Percentiles rank a stretch among this genome's conserved stretches.
Conservation (phyloP, 2,113 vertebrate species). For the Pseudorhombus dupliciocellatus region DNA sequence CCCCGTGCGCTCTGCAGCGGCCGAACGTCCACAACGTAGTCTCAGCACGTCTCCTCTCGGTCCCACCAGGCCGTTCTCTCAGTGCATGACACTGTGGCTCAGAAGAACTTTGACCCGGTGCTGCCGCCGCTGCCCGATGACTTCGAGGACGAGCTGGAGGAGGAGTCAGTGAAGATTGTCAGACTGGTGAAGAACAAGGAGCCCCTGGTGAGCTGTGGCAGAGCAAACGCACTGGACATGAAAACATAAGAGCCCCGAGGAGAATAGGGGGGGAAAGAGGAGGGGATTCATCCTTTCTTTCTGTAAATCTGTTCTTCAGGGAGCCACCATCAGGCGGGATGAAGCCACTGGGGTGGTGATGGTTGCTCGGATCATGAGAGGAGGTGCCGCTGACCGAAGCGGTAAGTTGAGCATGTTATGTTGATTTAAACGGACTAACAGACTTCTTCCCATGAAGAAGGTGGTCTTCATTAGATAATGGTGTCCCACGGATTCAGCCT, state of each 20-base stretch:
- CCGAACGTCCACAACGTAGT: not conserved
- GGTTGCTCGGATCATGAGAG: constrained; percentile 95
- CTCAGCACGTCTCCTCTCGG: not conserved
- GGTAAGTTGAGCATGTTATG: constrained; percentile 71
- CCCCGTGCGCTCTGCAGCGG: not conserved
- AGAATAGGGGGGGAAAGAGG: not conserved
- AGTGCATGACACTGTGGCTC: constrained; percentile 94
- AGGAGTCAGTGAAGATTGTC: constrained; percentile 97
- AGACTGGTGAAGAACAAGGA: constrained; percentile 97
- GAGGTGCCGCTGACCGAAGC: constrained; percentile 93
- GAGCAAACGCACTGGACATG: not conserved
- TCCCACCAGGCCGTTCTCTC: constrained; percentile 88
- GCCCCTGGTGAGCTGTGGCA: constrained; percentile 84
- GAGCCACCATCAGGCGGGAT: constrained; percentile 93
- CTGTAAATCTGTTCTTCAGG: constrained; percentile 75
- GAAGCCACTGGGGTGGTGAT: constrained; percentile 89
- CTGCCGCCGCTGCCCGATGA: constrained; percentile 92
- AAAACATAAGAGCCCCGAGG: not conserved
- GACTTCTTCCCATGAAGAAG: no score
- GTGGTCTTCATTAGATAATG: not conserved
- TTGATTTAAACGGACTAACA: not conserved
- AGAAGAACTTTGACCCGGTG: constrained; percentile 96
- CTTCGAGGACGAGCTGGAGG: constrained; percentile 92
- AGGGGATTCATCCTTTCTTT: not conserved
- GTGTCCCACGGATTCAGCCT: not conserved